phyloP scores from a whole-genome alignment of 1,140 invertebrate genomes.

The Saccostrea cuccullata region DNA sequence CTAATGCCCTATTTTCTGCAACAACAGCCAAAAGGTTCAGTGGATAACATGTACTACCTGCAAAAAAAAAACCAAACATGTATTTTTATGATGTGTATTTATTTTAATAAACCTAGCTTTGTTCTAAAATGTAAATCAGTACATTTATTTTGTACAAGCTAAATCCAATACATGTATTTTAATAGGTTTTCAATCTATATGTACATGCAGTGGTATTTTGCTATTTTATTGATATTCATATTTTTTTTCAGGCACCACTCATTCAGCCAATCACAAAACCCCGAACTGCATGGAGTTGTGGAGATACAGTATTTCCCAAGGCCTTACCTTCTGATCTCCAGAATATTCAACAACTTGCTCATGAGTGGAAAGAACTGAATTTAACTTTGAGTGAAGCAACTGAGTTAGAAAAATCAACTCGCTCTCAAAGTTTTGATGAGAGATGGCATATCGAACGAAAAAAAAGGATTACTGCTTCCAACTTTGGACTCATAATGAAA shows the following conservation, averaged over 20 bases:
- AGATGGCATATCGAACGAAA: conserved; percentile 30
- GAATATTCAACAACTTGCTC: conserved; percentile 48
- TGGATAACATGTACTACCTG: too few relatives aligned
- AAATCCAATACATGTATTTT: too few relatives aligned
- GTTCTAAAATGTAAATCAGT: too few relatives aligned
- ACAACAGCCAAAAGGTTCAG: too few relatives aligned
- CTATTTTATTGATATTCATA: too few relatives aligned
- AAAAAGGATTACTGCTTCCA: conserved; percentile 47
- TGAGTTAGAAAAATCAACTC: conserved; percentile 36
- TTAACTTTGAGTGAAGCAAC: conserved; percentile 17
- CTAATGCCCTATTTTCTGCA: background rate
- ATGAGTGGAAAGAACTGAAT: conserved; percentile 3
- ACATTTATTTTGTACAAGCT: too few relatives aligned
- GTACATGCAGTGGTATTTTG: too few relatives aligned
- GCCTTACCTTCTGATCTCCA: conserved; percentile 38
- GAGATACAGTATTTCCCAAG: conserved; percentile 1
- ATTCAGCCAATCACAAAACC: background rate
- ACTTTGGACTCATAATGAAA: conserved; percentile 41
- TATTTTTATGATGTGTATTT: too few relatives aligned
- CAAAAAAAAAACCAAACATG: too few relatives aligned
- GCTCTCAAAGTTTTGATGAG: background rate
- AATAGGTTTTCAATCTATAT: too few relatives aligned
- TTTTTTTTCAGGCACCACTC: conserved; percentile 3
- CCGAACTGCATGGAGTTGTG: background rate
- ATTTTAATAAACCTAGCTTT: too few relatives aligned